Conservation (phyloP, 2,797 vertebrate species). For the Pseudochirops cupreus region DNA sequence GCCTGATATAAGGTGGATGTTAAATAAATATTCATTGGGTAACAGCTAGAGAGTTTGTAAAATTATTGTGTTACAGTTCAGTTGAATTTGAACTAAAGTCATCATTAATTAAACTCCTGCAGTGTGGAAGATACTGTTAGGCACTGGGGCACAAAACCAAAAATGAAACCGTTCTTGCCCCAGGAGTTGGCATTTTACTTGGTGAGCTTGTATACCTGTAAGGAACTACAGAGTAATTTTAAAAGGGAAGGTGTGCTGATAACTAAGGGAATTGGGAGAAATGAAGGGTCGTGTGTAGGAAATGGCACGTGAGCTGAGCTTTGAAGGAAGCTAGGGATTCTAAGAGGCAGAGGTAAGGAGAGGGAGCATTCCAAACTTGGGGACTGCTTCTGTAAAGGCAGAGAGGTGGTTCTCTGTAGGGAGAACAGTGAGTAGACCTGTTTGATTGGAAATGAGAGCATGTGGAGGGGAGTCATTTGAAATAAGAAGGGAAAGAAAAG, state of each 20-base stretch:
- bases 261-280: neutral
- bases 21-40: neutral
- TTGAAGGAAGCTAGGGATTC: neutral
- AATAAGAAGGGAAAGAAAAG: neutral
- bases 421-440: neutral
- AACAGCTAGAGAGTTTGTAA: too few relatives aligned
- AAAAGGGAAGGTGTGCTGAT: neutral
- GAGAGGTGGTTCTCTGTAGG: neutral
- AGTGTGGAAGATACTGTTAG: neutral
- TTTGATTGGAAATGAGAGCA: neutral
- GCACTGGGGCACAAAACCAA: neutral
- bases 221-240: neutral
- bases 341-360: neutral
- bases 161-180: neutral
- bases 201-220: neutral
- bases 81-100: neutral
- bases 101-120: neutral
- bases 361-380: neutral
- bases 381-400: neutral
- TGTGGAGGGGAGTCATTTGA: neutral
- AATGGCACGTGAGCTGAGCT: neutral
- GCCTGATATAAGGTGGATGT: neutral
- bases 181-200: neutral
- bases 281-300: neutral
- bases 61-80: neutral